Base-by-base conservation (phyloP, 2,888 invertebrate species). In the Hybos culiciformis region DNA sequence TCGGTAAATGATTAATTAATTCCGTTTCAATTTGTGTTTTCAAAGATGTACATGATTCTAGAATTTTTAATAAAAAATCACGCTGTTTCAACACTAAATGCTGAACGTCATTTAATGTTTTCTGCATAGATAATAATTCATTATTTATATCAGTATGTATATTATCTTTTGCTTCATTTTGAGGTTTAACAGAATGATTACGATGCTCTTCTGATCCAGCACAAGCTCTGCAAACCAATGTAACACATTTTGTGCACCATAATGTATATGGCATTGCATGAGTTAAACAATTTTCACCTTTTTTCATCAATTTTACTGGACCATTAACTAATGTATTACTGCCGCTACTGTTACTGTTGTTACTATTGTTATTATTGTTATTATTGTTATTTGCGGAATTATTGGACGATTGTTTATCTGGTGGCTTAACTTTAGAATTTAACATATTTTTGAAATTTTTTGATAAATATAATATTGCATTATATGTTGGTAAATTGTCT, bases 11-110 rank as follows among this genome's bases (percentile, higher is more conserved):
- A 54, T 75, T 77, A 48, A 78, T 75, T 51, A 83, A 69, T 59
- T 83, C 81, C 39, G 78, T 77, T 63, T 83, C 83, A 39, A 83
- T 78, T 63, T 80, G 80, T 45, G 79, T 75, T 60, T 83, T 83
- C 38, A 83, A 63, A 46, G 80, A 77, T 37, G 79, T 77, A 62
- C 82, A 80, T 31, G 82, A 78, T 59, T 83, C 83, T 48, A 80
- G 69, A 39, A 83, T 77, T 59, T 80, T 79, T 48, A 80, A 70
- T 49, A 81, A 63, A 61, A 81, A 80, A 56, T 80, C 77, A 52
- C 82, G 73, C 61, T 81, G 80, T 56, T 80, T 78, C 63, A 74
- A 68, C 46, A 77, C 76, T 56, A 80, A 67, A 58, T 78, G 74
- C 64, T 83, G 79, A 48, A 81, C 77, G 58, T 82, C 79, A 50